Percentiles rank a stretch among this genome's conserved stretches.
phyloP scores from a whole-genome alignment of 64 coral and sea anemone species.

The Stichodactyla mertensii region DNA sequence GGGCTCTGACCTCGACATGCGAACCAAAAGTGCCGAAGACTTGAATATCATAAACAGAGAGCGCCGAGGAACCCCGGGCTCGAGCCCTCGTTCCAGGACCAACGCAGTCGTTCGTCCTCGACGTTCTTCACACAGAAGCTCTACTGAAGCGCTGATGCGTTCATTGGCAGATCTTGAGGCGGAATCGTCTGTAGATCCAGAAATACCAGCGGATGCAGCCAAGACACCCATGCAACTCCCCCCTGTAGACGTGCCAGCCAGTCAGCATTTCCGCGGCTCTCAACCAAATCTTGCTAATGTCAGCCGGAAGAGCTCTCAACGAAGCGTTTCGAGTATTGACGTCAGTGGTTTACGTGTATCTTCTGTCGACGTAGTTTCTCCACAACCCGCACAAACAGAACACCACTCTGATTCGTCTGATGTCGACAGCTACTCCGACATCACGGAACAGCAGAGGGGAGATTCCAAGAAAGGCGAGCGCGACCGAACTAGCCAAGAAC shows the following conservation, averaged over 20 bases:
- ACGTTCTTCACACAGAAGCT: not conserved
- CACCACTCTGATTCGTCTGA: slow-evolving; percentile 47
- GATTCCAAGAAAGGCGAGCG: not conserved
- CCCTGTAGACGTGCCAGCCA: not conserved
- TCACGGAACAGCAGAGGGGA: slow-evolving; percentile 22
- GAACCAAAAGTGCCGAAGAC: slow-evolving; percentile 24
- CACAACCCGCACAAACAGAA: not conserved
- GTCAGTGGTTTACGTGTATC: slow-evolving; percentile 30
- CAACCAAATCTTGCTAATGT: slow-evolving; percentile 35
- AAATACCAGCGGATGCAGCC: not conserved
- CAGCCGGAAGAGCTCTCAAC: slow-evolving; percentile 29
- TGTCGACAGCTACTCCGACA: slow-evolving; percentile 88
- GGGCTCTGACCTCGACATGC: slow-evolving; percentile 62
- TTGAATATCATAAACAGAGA: slow-evolving; percentile 14
- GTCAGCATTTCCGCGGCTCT: not conserved
- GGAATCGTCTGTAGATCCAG: slow-evolving; percentile 20
- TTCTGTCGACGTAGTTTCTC: slow-evolving; percentile 37
- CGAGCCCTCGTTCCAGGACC: not conserved
- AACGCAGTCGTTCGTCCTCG: not conserved
- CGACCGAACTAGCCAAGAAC: not conserved
- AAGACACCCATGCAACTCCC: not conserved
- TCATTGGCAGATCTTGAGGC: slow-evolving; percentile 20
- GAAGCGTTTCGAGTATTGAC: slow-evolving; percentile 47
- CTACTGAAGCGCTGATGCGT: slow-evolving; percentile 2
- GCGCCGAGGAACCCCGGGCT: not conserved